Evolutionary conservation across 2,888 invertebrate species (phyloP).

Genomic region (Clitarchus hookeri): DNA sequence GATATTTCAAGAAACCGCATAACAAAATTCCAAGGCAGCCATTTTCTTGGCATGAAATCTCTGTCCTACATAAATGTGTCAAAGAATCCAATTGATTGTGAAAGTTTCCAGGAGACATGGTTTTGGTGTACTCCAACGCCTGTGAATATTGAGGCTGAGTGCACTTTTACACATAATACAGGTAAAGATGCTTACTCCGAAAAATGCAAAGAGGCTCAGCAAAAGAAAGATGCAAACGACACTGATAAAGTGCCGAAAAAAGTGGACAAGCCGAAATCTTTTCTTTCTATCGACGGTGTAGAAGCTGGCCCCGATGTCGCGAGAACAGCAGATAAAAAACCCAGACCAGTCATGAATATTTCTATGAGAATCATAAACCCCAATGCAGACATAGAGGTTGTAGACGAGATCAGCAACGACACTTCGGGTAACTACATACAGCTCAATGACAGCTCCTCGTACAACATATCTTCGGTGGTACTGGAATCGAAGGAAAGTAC

Average conservation of each 20-base stretch:
- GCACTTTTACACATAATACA: neutral
- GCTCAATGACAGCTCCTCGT: slow-evolving; percentile 5
- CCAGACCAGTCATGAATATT: neutral
- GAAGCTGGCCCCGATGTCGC: neutral
- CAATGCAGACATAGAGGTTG: neutral
- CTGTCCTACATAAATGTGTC: slow-evolving; percentile 11
- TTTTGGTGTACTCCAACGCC: slow-evolving; percentile 22
- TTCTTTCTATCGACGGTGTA: neutral
- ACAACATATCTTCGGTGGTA: neutral
- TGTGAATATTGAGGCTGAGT: neutral
- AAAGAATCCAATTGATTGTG: neutral
- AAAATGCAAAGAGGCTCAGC: neutral
- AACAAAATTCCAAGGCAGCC: neutral
- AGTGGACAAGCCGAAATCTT: neutral
- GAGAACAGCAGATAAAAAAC: neutral
- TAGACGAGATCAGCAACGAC: neutral
- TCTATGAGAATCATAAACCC: neutral
- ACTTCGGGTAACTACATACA: neutral
- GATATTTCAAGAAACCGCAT: slow-evolving; percentile 5
- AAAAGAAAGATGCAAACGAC: neutral
- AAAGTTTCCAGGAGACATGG: neutral
- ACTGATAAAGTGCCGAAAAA: neutral
- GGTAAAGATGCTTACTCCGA: neutral
- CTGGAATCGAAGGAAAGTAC: neutral
- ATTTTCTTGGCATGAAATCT: neutral